Percentiles rank a stretch among this genome's conserved stretches.
Conservation (phyloP, 2,888 invertebrate genomes). For the Apeira syringaria region DNA sequence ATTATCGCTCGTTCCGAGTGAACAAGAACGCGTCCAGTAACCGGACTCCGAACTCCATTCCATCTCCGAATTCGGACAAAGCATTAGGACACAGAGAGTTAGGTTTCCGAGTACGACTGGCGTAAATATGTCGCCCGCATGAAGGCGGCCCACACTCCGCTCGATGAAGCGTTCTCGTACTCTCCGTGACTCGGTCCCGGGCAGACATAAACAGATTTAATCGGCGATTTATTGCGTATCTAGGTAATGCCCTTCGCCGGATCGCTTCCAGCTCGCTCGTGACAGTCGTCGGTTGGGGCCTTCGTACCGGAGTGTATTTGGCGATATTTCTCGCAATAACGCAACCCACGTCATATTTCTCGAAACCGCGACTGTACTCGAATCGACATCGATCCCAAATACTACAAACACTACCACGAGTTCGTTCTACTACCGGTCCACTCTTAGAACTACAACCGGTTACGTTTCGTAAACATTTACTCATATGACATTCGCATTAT, state of each 20-base stretch:
- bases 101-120: conserved; percentile 53
- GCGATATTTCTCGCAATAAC: conserved; percentile 12
- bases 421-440: conserved; percentile 21
- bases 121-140: conserved; percentile 53
- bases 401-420: conserved; percentile 26
- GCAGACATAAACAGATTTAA: conserved; percentile 50
- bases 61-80: conserved; percentile 17
- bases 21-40: conserved; percentile 25
- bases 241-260: conserved; percentile 48
- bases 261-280: conserved; percentile 5
- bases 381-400: conserved; percentile 28
- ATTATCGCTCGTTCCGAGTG: conserved; percentile 58
- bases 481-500: no score
- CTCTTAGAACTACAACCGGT: conserved; percentile 12
- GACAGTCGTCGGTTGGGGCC: conserved; percentile 11
- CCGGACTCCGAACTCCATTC: conserved; percentile 2
- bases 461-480: conserved; percentile 24
- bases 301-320: conserved; percentile 5
- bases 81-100: conserved; percentile 49
- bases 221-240: conserved; percentile 53
- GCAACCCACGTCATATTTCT: conserved; percentile 24
- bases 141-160: conserved; percentile 28
- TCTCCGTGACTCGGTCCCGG: conserved; percentile 47
- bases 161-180: conserved; percentile 38
- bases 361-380: conserved; percentile 20